These are phyloP conservation scores for Triplophysa yarkandensis DNA, from an alignment of 2,797 vertebrate species.

Conservation along the genomic window DNA sequence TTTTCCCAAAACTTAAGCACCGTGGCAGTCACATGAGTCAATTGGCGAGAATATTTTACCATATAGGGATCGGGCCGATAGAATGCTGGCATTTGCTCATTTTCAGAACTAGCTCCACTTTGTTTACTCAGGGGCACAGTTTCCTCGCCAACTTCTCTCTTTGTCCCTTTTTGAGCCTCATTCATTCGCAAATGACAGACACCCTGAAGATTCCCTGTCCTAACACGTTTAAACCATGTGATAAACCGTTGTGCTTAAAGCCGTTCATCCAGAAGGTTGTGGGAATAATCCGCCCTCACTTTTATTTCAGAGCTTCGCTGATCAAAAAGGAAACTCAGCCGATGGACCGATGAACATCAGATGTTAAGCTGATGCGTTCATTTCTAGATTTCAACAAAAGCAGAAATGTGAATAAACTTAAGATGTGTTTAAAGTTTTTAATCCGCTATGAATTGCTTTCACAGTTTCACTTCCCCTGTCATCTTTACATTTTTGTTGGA, in stretches of 20 bases:
- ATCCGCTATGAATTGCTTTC: slow-evolving; percentile 3
- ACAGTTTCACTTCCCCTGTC: background rate
- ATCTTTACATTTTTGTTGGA: slow-evolving; percentile 1
- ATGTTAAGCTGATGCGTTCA: slow-evolving; percentile 37
- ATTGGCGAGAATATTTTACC: slow-evolving; percentile 22
- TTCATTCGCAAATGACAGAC: slow-evolving; percentile 10
- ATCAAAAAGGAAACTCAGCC: slow-evolving; percentile 43
- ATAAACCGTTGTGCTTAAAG: background rate
- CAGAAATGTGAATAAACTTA: background rate
- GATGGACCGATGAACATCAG: slow-evolving; percentile 49
- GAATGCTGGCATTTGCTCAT: slow-evolving; percentile 31
- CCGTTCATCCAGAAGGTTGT: background rate
- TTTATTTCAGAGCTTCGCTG: slow-evolving; percentile 41
- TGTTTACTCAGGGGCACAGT: slow-evolving; percentile 1
- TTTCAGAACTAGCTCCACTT: slow-evolving; percentile 13
- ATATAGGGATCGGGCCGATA: slow-evolving; percentile 18
- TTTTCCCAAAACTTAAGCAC: background rate
- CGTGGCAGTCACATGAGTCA: slow-evolving; percentile 33
- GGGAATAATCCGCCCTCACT: slow-evolving; percentile 30
- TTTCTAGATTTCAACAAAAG: slow-evolving; percentile 16
- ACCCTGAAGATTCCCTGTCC: slow-evolving; percentile 21
- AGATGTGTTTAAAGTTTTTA: slow-evolving; percentile 1
- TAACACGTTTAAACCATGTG: slow-evolving; percentile 25
- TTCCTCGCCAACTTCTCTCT: background rate
- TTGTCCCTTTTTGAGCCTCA: slow-evolving; percentile 25